These are phyloP conservation scores for Herpailurus yagouaroundi DNA, from an alignment of 2,113 vertebrate species.

Conservation along the genomic window DNA sequence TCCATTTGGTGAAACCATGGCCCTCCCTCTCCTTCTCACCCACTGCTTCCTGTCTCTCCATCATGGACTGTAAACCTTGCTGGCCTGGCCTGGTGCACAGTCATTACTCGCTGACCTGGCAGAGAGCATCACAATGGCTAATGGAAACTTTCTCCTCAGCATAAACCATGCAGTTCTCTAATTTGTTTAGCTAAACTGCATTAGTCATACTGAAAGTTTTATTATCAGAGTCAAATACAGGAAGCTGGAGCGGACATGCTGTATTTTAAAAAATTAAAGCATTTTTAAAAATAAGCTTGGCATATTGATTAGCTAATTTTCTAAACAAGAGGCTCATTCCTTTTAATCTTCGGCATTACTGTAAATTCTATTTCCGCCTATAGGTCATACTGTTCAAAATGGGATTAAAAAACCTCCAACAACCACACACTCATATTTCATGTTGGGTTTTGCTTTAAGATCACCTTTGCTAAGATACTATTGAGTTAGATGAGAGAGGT, in stretches of 20 bases:
- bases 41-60: neutral
- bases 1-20: neutral
- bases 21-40: neutral
- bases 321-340: constrained; percentile 84
- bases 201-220: constrained; percentile 87
- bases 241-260: constrained; percentile 83
- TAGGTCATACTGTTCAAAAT: constrained; percentile 77
- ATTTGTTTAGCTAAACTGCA: constrained; percentile 89
- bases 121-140: constrained; percentile 78
- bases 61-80: neutral
- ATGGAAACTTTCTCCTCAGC: constrained; percentile 86
- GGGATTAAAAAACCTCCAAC: constrained; percentile 62
- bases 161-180: constrained; percentile 83
- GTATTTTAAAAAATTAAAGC: constrained; percentile 87
- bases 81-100: constrained; percentile 61
- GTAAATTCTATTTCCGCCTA: constrained; percentile 70
- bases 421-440: neutral
- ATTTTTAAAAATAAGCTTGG: constrained; percentile 84
- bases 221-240: constrained; percentile 86
- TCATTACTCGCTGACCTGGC: constrained; percentile 74
- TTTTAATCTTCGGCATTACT: constrained; percentile 83
- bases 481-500: neutral
- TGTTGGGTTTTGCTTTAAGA: constrained; percentile 42
- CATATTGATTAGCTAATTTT: constrained; percentile 87
- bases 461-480: constrained; percentile 17